Base-by-base conservation (phyloP, 2,797 vertebrate genomes). In the Tachyglossus aculeatus region DNA sequence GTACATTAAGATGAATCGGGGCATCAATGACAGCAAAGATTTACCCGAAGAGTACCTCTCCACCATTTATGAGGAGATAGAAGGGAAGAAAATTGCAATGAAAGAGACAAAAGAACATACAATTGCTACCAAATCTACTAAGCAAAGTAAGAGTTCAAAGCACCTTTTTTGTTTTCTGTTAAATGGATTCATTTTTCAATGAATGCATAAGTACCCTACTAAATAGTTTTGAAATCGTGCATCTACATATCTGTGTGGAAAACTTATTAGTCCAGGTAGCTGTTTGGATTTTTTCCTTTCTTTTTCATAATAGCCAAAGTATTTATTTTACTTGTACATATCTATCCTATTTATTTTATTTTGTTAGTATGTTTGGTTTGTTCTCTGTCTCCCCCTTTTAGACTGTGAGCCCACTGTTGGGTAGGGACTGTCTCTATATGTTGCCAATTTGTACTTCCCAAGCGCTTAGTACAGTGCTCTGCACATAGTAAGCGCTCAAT, bases 1-100 rank as follows among this genome's bases (percentile, higher is more conserved):
- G 80, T 98, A 98, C 89, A 98, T 98, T 81, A 99, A 99, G 93
- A 99, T 99, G 97, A 99, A 98, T 82, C 93, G 96, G 4, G 97
- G 97, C 4, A 99, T 98, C 76, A 98, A 99, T 18, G 97, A 98
- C 82, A 98, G 96, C 67, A 98, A 99, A 88, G 97, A 99, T 80
- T 90, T 98, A 19, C 97, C 97, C 2, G 96, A 97, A 54, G 97
- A 98, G 39, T 98, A 99, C 86, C 92, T 99, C 40, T 98, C 96
- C 11, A 94, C 96, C 57, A 98, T 99, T 68, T 98, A 97, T 15
- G 94, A 99, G 57, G 95, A 99, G 89, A 98, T 99, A 47, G 97
- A 96, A 68, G 97, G 96, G 64, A 99, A 99, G 90, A 99, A 98
- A 87, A 99, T 99, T 13, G 94, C 96, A 4, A 95, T 99, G 96